These are phyloP conservation scores for Nerophis ophidion DNA, from an alignment of 2,113 vertebrate species.

Conservation along the genomic window DNA sequence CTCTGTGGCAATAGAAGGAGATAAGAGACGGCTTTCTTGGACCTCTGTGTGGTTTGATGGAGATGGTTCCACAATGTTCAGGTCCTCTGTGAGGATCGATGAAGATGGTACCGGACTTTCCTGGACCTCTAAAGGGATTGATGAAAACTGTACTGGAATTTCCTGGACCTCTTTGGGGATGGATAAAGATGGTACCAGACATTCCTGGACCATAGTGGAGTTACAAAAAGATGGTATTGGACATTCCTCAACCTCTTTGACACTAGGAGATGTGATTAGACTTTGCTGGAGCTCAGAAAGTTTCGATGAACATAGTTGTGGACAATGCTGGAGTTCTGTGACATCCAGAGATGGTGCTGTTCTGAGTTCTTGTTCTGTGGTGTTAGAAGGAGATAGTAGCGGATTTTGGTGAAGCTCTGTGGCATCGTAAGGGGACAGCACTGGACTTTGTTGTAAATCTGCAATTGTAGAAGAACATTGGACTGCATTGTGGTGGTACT, in stretches of 20 bases:
- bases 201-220: background rate
- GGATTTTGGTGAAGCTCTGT: background rate
- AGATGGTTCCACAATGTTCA: background rate
- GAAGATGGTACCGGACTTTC: background rate
- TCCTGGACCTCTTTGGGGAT: background rate
- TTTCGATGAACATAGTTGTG: background rate
- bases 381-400: background rate
- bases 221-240: background rate
- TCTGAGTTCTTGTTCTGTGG: too few species aligned
- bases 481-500: too few species aligned
- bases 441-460: background rate
- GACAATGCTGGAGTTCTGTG: background rate
- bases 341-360: too few species aligned
- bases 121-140: too few species aligned
- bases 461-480: background rate
- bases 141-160: background rate
- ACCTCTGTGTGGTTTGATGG: background rate
- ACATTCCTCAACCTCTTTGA: background rate
- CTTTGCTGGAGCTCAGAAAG: background rate
- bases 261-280: background rate
- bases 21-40: background rate
- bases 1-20: background rate
- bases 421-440: too few species aligned
- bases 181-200: background rate
- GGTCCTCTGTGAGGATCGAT: background rate